Conservation (phyloP, 2,888 invertebrate species). For the Penaeus monodon region DNA sequence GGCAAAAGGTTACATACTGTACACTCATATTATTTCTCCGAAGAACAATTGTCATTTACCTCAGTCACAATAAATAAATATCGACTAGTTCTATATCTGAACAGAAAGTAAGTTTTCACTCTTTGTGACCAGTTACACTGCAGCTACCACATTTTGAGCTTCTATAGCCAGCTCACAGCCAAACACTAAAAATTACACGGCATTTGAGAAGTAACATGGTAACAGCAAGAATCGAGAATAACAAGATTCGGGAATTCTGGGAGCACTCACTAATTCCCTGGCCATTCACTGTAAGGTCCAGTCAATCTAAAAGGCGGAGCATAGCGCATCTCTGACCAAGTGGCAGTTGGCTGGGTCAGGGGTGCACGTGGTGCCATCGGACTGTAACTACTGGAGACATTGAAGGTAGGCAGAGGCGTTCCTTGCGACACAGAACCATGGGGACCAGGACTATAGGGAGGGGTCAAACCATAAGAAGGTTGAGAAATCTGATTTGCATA, state of each 20-base stretch:
- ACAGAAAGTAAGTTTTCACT: slow-evolving; percentile 58
- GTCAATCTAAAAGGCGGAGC: slow-evolving; percentile 62
- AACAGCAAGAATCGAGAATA: slow-evolving; percentile 61
- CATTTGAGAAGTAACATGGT: slow-evolving; percentile 59
- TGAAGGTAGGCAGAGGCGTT: slow-evolving; percentile 58
- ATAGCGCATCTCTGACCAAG: slow-evolving; percentile 64
- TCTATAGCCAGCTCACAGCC: slow-evolving; percentile 61
- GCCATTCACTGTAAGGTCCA: slow-evolving; percentile 65
- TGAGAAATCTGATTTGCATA: slow-evolving; percentile 55
- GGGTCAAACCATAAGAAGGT: slow-evolving; percentile 62
- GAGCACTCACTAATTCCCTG: slow-evolving; percentile 57
- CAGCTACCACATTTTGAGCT: slow-evolving; percentile 62
- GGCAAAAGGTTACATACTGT: slow-evolving; percentile 62
- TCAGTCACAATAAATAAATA: slow-evolving; percentile 61
- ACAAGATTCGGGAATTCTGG: slow-evolving; percentile 49
- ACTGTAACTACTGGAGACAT: slow-evolving; percentile 45
- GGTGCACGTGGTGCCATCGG: slow-evolving; percentile 55
- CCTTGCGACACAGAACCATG: slow-evolving; percentile 59
- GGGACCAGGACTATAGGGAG: slow-evolving; percentile 65
- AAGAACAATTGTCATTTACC: slow-evolving; percentile 53
- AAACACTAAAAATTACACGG: slow-evolving; percentile 59
- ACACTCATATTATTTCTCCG: slow-evolving; percentile 53
- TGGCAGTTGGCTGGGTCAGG: slow-evolving; percentile 57
- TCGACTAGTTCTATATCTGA: slow-evolving; percentile 61
- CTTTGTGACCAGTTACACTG: slow-evolving; percentile 60